Evolutionary conservation across 1,140 invertebrate species (phyloP).

Genomic region (Halyomorpha halys): DNA sequence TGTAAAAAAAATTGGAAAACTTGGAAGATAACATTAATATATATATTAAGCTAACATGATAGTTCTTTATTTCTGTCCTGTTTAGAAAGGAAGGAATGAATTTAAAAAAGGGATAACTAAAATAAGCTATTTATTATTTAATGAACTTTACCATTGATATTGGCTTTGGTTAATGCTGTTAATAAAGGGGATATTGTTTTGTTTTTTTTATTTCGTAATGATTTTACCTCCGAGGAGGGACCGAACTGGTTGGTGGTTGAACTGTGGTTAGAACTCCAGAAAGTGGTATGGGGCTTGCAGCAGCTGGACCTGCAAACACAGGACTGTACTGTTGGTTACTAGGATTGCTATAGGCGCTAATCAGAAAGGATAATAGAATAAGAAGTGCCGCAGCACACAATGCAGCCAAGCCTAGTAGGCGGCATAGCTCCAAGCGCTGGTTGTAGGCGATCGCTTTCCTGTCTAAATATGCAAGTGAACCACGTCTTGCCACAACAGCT

Average conservation of each 20-base stretch:
- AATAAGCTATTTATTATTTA: too few relatives aligned
- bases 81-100: too few relatives aligned
- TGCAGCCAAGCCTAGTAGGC: slow-evolving; percentile 21
- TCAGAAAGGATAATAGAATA: slow-evolving; percentile 21
- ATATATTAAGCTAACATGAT: too few relatives aligned
- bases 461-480: slow-evolving; percentile 18
- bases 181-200: too few relatives aligned
- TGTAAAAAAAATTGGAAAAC: too few relatives aligned
- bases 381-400: slow-evolving; percentile 21
- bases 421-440: slow-evolving; percentile 15
- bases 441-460: slow-evolving; percentile 20
- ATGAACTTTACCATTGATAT: too few relatives aligned
- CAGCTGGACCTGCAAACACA: not conserved
- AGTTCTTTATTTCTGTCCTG: too few relatives aligned
- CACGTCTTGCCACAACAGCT: slow-evolving; percentile 18
- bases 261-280: slow-evolving; percentile 23
- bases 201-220: too few relatives aligned
- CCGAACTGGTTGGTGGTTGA: slow-evolving; percentile 16
- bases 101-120: too few relatives aligned
- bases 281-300: slow-evolving; percentile 12
- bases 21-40: too few relatives aligned
- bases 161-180: too few relatives aligned
- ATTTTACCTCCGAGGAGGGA: slow-evolving; percentile 20
- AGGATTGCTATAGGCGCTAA: slow-evolving; percentile 20
- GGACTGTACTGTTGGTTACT: not conserved